Evolutionary conservation across 2,888 invertebrate genomes (phyloP), one percentile per base, ranked within the genome.

Genomic region (Ypsolopha sequella): DNA sequence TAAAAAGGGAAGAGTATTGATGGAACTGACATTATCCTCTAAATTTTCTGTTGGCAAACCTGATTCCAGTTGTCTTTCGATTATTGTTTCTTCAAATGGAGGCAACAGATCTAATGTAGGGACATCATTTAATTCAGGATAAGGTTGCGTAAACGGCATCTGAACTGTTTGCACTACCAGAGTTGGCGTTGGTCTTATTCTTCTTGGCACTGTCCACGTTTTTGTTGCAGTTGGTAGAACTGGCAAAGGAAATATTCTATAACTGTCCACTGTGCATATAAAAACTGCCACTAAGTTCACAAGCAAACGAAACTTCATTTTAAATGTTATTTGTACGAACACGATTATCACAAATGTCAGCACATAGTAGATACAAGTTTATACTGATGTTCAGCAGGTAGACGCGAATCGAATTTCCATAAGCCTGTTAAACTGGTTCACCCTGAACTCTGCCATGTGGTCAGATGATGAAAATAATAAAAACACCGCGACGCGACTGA

Each of bases 371-470:
- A 24, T 24, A 24, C 4, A 24, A 24, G 24, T 24, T 24, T 24
- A 24, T 24, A 24, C 24, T 11, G 50, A 52, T 33, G 38, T 43
- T 38, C 33, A 48, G 35, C 38, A 45, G 24, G n/a, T 36, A 43
- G n/a, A 34, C 43, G 50, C 36, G 61, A 59, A 58, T 63, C 58
- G 52, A 55, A 64, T 70, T 70, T 58, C 58, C 67, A 73, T 70
- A 66, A 66, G 24, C 24, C 65, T 64, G 59, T 57, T 60, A 62
- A 59, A 68, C 71, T 60, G 54, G 76, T 63, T 78, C 58, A 68
- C 74, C 75, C 67, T 75, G 75, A 76, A 39, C 39, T 39, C 39
- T 24, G 24, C 24, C 24, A 24, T 24, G 24, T 24, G 24, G 24
- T 24, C 24, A 24, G 2, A 24, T 24, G 24, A 24, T 24, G 24